Evolutionary conservation across 2,888 invertebrate genomes (phyloP).

Genomic region (Apocheima hispidaria): DNA sequence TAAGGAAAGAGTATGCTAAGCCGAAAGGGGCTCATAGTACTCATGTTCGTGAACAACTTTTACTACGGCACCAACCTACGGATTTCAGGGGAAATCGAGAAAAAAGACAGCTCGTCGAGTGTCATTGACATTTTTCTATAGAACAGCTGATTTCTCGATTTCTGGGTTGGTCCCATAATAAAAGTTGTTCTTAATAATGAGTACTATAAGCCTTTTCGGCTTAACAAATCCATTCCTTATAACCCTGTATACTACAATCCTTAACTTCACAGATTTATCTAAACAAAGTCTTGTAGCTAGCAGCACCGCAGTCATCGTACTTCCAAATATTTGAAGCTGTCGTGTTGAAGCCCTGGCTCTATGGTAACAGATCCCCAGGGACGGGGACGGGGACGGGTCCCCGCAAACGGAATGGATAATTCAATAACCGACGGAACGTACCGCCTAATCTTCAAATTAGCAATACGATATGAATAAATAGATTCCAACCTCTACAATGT

Average conservation of each 20-base stretch:
- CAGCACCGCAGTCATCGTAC: constrained; percentile 32
- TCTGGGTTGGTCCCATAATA: no score
- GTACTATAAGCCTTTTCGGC: no score
- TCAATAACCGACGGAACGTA: constrained; percentile 83
- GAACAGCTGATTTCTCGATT: no score
- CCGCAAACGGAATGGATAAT: constrained; percentile 84
- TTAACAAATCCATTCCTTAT: no score
- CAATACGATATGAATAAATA: constrained; percentile 85
- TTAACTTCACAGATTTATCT: not conserved
- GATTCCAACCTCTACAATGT: constrained; percentile 61
- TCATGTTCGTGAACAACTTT: no score
- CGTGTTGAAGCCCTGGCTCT: constrained; percentile 23
- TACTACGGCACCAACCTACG: no score
- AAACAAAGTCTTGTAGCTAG: not conserved
- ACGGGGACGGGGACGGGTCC: constrained; percentile 48
- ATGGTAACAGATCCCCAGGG: constrained; percentile 62
- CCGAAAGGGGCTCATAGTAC: no score
- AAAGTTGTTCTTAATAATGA: no score
- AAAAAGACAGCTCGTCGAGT: no score
- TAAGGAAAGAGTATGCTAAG: no score
- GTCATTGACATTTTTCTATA: no score
- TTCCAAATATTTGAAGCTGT: constrained; percentile 26
- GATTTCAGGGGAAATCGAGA: no score
- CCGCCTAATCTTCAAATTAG: constrained; percentile 82
- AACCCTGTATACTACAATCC: not conserved